Conservation (phyloP, 2,888 invertebrate species). For the Mythimna albipuncta region DNA sequence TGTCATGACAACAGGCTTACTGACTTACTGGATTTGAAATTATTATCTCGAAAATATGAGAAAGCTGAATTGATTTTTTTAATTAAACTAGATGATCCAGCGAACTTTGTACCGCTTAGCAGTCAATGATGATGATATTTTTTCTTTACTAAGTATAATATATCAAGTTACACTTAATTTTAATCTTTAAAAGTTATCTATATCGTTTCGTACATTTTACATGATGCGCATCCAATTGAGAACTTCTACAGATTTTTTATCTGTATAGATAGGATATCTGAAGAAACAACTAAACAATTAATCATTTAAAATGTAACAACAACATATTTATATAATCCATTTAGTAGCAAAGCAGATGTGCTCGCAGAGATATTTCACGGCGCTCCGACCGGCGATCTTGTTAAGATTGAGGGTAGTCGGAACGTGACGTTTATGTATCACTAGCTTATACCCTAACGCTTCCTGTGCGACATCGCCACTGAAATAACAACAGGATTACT, state of each 20-base stretch:
- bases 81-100: no score
- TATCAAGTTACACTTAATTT: no score
- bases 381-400: constrained; percentile 46
- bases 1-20: not conserved
- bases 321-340: constrained; percentile 9
- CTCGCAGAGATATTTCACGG: constrained; percentile 43
- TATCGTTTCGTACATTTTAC: no score
- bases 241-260: no score
- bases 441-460: constrained; percentile 15
- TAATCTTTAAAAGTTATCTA: no score
- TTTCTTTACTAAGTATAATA: no score
- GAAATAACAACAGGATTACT: not conserved
- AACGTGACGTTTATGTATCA: constrained; percentile 56
- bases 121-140: no score
- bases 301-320: not conserved
- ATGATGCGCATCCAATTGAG: no score
- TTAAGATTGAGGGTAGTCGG: constrained; percentile 54
- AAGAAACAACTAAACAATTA: not conserved
- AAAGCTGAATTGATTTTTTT: no score
- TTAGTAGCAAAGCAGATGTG: constrained; percentile 36
- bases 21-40: not conserved
- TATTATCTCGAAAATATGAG: not conserved
- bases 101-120: no score
- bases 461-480: not conserved
- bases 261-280: no score